Percentiles rank a stretch among this genome's conserved stretches.
phyloP scores from a whole-genome alignment of 2,888 invertebrate genomes.

The Spilosoma lubricipeda region DNA sequence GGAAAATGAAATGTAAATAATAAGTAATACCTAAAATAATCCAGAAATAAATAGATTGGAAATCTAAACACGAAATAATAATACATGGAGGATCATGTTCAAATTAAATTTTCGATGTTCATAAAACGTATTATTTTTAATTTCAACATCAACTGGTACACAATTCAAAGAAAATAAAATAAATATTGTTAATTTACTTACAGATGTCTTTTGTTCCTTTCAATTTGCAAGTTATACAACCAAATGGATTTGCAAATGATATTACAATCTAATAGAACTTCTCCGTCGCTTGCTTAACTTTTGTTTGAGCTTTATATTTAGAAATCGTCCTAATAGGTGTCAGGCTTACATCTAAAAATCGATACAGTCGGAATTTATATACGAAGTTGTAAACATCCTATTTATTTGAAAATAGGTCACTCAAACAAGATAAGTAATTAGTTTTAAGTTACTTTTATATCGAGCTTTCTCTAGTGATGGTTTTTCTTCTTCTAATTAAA shows the following conservation, averaged over 20 bases:
- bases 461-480: neutral
- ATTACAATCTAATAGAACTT: conserved; percentile 27
- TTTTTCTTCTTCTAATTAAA: too few relatives aligned
- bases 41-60: neutral
- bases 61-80: neutral
- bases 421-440: neutral
- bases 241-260: conserved; percentile 34
- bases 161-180: neutral
- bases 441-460: neutral
- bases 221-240: conserved; percentile 22
- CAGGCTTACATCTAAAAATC: neutral
- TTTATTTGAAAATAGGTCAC: neutral
- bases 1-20: neutral
- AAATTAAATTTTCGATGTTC: neutral
- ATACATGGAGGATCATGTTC: neutral
- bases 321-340: neutral
- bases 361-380: neutral
- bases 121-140: neutral
- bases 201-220: conserved; percentile 8
- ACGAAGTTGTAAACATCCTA: neutral
- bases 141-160: neutral
- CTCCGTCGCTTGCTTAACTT: conserved; percentile 24
- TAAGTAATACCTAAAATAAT: neutral
- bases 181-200: conserved; percentile 10
- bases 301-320: conserved; percentile 1